phyloP scores from a whole-genome alignment of 2,113 vertebrate species.

The Melospiza melodia region DNA sequence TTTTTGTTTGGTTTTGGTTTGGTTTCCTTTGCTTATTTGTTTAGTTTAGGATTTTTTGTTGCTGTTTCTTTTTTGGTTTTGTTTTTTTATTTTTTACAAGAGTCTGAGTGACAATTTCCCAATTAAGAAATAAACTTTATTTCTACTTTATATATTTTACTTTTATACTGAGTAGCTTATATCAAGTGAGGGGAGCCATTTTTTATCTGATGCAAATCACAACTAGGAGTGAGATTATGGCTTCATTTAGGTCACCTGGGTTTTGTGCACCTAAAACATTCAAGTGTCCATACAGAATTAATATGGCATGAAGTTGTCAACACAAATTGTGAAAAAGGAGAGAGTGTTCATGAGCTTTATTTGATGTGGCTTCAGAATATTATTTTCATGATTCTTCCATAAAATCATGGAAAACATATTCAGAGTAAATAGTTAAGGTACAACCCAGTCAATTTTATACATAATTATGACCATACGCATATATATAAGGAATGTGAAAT shows the following conservation, averaged over 20 bases:
- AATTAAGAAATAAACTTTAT: not conserved
- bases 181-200: not conserved
- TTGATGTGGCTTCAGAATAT: not conserved
- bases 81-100: not conserved
- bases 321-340: not conserved
- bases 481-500: not conserved
- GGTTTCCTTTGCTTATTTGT: no score
- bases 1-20: not conserved
- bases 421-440: not conserved
- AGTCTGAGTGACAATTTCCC: not conserved
- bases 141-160: not conserved
- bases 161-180: not conserved
- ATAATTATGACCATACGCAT: not conserved
- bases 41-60: no score
- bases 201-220: not conserved
- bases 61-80: not conserved
- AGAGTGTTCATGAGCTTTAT: not conserved
- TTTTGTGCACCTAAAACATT: not conserved
- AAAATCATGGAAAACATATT: not conserved
- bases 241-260: not conserved
- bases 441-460: not conserved
- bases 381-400: not conserved
- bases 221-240: not conserved
- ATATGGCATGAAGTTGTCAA: not conserved
- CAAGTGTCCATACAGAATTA: not conserved